Percentiles rank a stretch among this genome's conserved stretches.
Evolutionary conservation across 2,797 vertebrate species (phyloP).

Genomic region (Knipowitschia caucasica): DNA sequence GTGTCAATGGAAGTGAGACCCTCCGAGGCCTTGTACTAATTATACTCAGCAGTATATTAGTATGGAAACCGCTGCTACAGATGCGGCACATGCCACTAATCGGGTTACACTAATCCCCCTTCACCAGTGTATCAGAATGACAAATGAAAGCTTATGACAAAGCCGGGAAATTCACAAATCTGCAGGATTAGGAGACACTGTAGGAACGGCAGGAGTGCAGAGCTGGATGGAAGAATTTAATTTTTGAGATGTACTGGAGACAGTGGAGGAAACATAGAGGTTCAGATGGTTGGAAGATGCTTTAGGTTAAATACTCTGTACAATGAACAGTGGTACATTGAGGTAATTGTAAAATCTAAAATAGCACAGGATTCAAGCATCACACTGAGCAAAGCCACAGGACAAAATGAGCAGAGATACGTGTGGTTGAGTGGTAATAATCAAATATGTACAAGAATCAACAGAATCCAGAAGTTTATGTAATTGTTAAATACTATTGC

Average conservation of each 20-base stretch:
- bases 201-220: conserved; percentile 39
- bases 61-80: conserved; percentile 41
- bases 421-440: too few relatives aligned
- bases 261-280: conserved; percentile 14
- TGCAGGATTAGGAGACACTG: conserved; percentile 59
- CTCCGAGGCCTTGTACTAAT: conserved; percentile 43
- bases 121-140: conserved; percentile 63
- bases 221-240: conserved; percentile 32
- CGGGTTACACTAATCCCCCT: conserved; percentile 65
- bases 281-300: conserved; percentile 7
- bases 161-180: conserved; percentile 63
- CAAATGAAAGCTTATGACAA: conserved; percentile 62
- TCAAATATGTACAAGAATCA: too few relatives aligned
- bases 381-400: too few relatives aligned
- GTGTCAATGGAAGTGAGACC: conserved; percentile 26
- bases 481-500: too few relatives aligned
- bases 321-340: too few relatives aligned
- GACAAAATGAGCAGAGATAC: too few relatives aligned
- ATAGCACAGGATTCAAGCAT: too few relatives aligned
- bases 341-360: too few relatives aligned
- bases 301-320: not conserved
- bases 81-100: conserved; percentile 56
- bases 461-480: too few relatives aligned
- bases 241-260: conserved; percentile 5
- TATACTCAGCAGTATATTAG: conserved; percentile 49